A percentile compares a stretch with the other conserved stretches of the same genome.
Evolutionary conservation across 1,140 invertebrate species (phyloP).

Genomic region (Drosophila rhopaloa): DNA sequence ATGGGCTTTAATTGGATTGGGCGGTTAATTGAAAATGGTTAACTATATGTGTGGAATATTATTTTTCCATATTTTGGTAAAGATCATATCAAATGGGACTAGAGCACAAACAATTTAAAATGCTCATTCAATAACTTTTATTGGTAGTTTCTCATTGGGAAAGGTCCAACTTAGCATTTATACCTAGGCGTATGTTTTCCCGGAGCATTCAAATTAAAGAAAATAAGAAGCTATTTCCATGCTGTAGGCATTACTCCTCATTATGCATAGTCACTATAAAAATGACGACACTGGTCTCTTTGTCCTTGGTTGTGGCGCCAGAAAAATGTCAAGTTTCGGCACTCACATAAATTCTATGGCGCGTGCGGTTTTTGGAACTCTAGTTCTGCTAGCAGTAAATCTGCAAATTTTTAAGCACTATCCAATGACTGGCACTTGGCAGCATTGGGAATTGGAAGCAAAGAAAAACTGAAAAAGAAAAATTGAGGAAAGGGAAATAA

Average conservation of each 20-base stretch:
- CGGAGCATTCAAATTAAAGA: background rate
- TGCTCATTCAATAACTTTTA: no score
- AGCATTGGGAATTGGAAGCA: slow-evolving; percentile 54
- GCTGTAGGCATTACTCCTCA: background rate
- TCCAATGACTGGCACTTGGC: slow-evolving; percentile 77
- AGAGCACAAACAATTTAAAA: no score
- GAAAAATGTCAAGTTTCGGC: slow-evolving; percentile 53
- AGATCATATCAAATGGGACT: no score
- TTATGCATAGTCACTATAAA: slow-evolving; percentile 30
- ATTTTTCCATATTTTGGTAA: no score
- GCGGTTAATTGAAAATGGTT: slow-evolving; percentile 14
- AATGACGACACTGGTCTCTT: slow-evolving; percentile 47
- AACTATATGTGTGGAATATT: background rate
- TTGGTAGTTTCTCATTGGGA: no score
- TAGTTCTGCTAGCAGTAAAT: slow-evolving; percentile 57
- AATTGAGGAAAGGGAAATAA: slow-evolving; percentile 29
- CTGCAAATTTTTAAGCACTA: slow-evolving; percentile 70
- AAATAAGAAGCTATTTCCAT: background rate
- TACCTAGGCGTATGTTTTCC: no score
- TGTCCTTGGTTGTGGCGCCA: slow-evolving; percentile 58
- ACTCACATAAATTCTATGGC: slow-evolving; percentile 68
- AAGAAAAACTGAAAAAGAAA: slow-evolving; percentile 33
- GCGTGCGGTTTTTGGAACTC: slow-evolving; percentile 48
- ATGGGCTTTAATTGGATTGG: slow-evolving; percentile 18
- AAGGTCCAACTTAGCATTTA: no score